A percentile compares a stretch with the other conserved stretches of the same genome.
These are phyloP conservation scores for Pseudomyrmex concolor DNA, from an alignment of 1,140 invertebrate species.

Conservation along the genomic window DNA sequence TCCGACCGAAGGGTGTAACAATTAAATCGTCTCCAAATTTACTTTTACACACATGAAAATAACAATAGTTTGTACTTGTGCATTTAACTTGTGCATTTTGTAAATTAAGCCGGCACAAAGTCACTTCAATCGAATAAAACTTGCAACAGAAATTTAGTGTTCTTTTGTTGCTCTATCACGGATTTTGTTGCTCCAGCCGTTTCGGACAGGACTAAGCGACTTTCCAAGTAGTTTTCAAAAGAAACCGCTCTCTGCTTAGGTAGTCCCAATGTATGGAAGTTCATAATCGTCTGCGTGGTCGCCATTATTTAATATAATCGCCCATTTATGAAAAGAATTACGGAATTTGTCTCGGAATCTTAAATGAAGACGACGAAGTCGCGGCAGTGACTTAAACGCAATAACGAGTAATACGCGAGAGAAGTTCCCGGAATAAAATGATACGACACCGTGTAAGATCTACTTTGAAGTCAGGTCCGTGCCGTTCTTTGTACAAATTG, in stretches of 20 bases:
- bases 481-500: conserved; percentile 75
- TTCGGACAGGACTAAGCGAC: too few relatives aligned
- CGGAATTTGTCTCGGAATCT: conserved; percentile 48
- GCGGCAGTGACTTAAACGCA: conserved; percentile 59
- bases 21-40: conserved; percentile 30
- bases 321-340: conserved; percentile 47
- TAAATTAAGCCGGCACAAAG: too few relatives aligned
- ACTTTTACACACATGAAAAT: not conserved
- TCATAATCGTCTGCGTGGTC: conserved; percentile 33
- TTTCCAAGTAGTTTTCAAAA: not conserved
- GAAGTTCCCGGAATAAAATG: conserved; percentile 68
- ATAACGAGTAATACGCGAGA: conserved; percentile 63
- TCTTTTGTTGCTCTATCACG: not conserved
- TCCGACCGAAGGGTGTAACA: conserved; percentile 28
- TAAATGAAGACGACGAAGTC: conserved; percentile 50
- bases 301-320: conserved; percentile 38
- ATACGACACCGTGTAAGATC: conserved; percentile 72
- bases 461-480: conserved; percentile 72
- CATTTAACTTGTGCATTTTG: too few relatives aligned
- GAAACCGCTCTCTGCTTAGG: conserved; percentile 6
- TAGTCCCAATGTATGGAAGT: conserved; percentile 25
- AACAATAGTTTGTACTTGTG: not conserved
- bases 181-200: not conserved
- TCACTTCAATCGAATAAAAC: too few relatives aligned
- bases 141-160: too few relatives aligned